Conservation (phyloP, 2,888 invertebrate species). For the Tenthredo amoena region DNA sequence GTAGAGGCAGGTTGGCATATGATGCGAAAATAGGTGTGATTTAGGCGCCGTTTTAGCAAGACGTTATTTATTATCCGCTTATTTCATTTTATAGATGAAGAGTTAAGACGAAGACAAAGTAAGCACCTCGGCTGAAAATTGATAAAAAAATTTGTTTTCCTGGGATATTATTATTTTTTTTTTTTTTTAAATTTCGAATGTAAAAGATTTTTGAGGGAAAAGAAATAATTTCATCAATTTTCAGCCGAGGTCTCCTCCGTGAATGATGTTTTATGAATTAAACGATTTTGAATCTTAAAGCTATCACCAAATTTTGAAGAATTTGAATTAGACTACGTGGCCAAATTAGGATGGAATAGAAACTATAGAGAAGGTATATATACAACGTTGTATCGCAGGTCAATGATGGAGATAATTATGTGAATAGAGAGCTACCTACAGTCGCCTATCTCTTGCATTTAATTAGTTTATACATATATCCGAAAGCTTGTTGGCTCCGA, state of each 20-base stretch:
- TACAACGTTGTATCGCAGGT: background rate
- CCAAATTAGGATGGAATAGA: slow-evolving; percentile 42
- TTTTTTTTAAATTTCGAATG: no score
- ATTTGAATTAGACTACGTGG: no score
- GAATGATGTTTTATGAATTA: no score
- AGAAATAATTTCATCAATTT: no score
- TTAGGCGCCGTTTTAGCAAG: background rate
- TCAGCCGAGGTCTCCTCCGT: no score
- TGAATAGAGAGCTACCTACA: slow-evolving; percentile 39
- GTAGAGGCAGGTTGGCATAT: background rate
- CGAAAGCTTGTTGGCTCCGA: slow-evolving; percentile 27
- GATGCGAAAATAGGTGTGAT: background rate
- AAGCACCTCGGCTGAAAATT: no score
- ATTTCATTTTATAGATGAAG: background rate
- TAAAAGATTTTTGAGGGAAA: no score
- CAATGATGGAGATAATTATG: slow-evolving; percentile 36
- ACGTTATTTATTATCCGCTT: background rate
- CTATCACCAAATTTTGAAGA: no score
- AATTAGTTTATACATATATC: slow-evolving; percentile 37
- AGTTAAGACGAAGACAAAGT: no score
- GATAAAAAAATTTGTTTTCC: no score
- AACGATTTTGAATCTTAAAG: no score
- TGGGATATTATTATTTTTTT: no score
- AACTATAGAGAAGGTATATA: background rate
- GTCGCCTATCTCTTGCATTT: slow-evolving; percentile 23